Evolutionary conservation across 2,888 invertebrate genomes (phyloP), one percentile per base, ranked within the genome.

Genomic region (Tinea semifulvella): DNA sequence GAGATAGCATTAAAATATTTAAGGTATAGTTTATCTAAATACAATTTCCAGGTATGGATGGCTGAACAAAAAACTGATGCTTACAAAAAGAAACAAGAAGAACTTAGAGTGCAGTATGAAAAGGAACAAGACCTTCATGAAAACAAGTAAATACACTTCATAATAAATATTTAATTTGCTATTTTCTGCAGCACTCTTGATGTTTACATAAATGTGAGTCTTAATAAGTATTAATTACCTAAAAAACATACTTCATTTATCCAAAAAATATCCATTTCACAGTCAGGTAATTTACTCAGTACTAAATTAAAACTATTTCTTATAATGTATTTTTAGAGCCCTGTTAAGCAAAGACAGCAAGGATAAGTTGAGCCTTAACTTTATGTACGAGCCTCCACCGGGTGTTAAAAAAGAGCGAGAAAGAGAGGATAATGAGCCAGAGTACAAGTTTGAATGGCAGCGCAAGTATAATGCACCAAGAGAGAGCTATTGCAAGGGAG

Each of bases 1-100:
- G n/a, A n/a, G n/a, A n/a, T n/a, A n/a, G n/a, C n/a, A n/a, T n/a
- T n/a, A n/a, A n/a, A n/a, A n/a, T n/a, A n/a, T n/a, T n/a, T n/a
- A n/a, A n/a, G n/a, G n/a, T 22, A 22, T 8, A 22, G 5, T 8
- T 31, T 20, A 48, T 56, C 57, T 38, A n/a, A n/a, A n/a, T n/a
- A n/a, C n/a, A n/a, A n/a, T n/a, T n/a, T n/a, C n/a, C 53, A 95
- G 95, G 94, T 96, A 84, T 98, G 97, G 96, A 97, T 99, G 96
- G 99, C 99, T 38, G 94, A 98, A 75, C 98, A 99, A 69, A 97
- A 98, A 83, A 89, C 94, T 2, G 96, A 95, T 47, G 95, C 96
- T 42, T 96, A 98, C 60, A 95, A 96, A 63, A 97, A 97, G 69
- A 96, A 96, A 58, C 98, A 99, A 68, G 98, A 98, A 62, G 99